Evolutionary conservation across 2,888 invertebrate species (phyloP).

Genomic region (Eretmocerus hayati): DNA sequence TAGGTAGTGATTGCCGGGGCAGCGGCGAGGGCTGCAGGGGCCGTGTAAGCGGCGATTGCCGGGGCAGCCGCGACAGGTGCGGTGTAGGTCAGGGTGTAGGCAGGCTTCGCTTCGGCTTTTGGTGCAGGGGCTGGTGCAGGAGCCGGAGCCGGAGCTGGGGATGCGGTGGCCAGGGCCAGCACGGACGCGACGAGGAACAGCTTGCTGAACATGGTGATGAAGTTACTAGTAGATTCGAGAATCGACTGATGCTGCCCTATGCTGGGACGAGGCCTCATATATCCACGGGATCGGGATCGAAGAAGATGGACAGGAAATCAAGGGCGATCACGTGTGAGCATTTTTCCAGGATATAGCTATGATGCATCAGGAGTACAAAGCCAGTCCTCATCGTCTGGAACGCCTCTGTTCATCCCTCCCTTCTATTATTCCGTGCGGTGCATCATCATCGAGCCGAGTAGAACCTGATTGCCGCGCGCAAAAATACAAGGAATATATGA

Average conservation of each 20-base stretch:
- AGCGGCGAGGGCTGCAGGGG: neutral
- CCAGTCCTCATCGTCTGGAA: too few species aligned
- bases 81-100: conserved; percentile 2
- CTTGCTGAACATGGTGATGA: conserved; percentile 13
- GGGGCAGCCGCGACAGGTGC: neutral
- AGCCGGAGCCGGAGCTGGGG: conserved; percentile 1
- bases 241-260: conserved; percentile 6
- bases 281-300: too few species aligned
- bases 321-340: too few species aligned
- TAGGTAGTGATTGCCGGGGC: neutral
- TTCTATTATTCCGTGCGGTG: too few species aligned
- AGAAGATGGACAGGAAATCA: too few species aligned
- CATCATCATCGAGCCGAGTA: too few species aligned
- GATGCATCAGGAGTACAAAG: too few species aligned
- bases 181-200: conserved; percentile 12
- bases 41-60: neutral
- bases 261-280: neutral
- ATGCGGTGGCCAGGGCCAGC: conserved; percentile 12
- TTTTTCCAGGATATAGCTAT: too few species aligned
- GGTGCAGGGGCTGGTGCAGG: neutral
- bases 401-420: too few species aligned
- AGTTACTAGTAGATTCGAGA: neutral
- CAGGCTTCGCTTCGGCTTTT: too few species aligned
- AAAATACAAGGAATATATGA: too few species aligned
- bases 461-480: too few species aligned